Conservation (phyloP, 2,113 vertebrate genomes). For the Lanius collurio region DNA sequence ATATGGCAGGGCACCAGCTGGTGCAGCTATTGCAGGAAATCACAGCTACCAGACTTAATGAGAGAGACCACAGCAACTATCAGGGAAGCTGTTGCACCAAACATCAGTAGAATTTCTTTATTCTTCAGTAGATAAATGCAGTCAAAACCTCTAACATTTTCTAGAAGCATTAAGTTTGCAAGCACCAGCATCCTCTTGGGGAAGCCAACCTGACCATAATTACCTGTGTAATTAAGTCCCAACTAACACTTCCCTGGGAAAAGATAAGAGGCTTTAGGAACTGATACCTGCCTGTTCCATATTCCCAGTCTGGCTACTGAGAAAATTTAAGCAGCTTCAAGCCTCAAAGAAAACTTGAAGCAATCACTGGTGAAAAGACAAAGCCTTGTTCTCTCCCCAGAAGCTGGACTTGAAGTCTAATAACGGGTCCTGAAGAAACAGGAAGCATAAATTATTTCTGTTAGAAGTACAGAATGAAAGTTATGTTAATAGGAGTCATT, state of each 20-base stretch:
- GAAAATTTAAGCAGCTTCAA: not conserved
- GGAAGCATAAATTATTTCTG: not conserved
- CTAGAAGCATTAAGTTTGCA: not conserved
- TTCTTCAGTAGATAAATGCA: not conserved
- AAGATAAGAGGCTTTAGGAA: not conserved
- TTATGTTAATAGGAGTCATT: conserved; percentile 38
- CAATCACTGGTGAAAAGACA: not conserved
- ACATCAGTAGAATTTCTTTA: not conserved
- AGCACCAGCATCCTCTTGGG: not conserved
- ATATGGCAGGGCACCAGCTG: not conserved
- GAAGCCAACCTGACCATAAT: not conserved
- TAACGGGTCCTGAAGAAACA: not conserved
- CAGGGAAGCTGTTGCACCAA: not conserved
- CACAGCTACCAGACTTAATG: not conserved
- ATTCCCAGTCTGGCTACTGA: not conserved
- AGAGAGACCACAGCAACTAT: not conserved
- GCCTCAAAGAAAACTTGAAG: not conserved
- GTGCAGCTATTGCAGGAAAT: not conserved
- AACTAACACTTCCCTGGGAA: not conserved
- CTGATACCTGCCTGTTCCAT: not conserved
- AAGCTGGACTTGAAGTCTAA: not conserved
- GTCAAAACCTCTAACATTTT: not conserved
- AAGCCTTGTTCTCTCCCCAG: not conserved
- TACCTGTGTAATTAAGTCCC: not conserved
- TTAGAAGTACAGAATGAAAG: conserved; percentile 28